A percentile compares a stretch with the other conserved stretches of the same genome.
Evolutionary conservation across 2,113 vertebrate species (phyloP).

Genomic region (Bubalus kerabau): DNA sequence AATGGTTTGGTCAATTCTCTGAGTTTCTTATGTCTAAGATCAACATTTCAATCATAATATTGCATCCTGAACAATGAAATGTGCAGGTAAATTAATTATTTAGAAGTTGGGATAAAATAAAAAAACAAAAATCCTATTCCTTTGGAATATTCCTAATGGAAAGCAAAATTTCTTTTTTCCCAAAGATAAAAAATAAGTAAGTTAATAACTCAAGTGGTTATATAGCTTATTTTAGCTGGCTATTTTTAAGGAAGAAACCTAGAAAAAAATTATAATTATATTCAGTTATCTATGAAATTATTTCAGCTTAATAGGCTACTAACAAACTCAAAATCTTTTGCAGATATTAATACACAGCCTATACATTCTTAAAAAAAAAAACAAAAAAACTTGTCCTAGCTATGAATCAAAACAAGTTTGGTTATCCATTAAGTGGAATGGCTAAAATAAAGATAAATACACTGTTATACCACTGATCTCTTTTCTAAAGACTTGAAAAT

Average conservation of each 20-base stretch:
- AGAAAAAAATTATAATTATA: background rate
- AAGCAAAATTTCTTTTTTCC: background rate
- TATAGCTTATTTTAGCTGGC: background rate
- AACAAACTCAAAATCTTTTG: background rate
- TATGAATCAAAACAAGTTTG: background rate
- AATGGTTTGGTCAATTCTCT: background rate
- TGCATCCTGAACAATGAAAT: background rate
- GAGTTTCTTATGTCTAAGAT: background rate
- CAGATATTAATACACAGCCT: background rate
- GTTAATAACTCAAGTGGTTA: background rate
- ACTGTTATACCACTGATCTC: background rate
- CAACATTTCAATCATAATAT: background rate
- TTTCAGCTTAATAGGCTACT: background rate
- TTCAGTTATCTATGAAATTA: background rate
- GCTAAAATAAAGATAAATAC: background rate
- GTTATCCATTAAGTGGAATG: background rate
- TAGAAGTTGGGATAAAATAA: background rate
- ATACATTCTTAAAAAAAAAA: background rate
- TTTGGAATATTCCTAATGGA: background rate
- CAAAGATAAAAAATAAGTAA: background rate
- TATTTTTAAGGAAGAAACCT: background rate
- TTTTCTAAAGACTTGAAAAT: background rate
- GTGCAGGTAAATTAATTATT: background rate
- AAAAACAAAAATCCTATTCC: background rate
- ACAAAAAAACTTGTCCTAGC: background rate